phyloP scores from a whole-genome alignment of 2,797 vertebrate genomes.

The Peromyscus aztecus region DNA sequence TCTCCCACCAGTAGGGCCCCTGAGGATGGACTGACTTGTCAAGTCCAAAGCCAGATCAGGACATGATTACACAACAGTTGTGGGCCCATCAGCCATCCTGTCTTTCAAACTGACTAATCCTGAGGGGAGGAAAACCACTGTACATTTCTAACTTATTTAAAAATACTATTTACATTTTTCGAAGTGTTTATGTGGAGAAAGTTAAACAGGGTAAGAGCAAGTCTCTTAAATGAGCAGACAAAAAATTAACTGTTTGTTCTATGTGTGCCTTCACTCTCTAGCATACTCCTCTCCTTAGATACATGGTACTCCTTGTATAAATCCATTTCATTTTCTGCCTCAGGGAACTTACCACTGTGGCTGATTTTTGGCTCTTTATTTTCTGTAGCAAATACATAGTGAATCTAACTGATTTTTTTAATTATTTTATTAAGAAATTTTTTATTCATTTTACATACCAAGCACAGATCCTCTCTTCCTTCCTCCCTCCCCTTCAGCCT shows the following conservation, averaged over 20 bases:
- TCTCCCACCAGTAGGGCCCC: not conserved
- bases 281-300: not conserved
- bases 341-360: not conserved
- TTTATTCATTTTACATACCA: too few species aligned
- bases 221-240: slow-evolving; percentile 30
- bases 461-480: too few species aligned
- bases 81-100: not conserved
- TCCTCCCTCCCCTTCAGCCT: too few species aligned
- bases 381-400: slow-evolving; percentile 42
- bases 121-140: not conserved
- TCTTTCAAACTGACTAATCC: not conserved
- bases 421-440: too few species aligned
- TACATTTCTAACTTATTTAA: not conserved
- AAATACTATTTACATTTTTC: slow-evolving; percentile 7
- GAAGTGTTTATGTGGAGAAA: not conserved
- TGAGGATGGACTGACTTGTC: not conserved
- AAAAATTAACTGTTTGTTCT: not conserved
- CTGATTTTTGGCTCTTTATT: not conserved
- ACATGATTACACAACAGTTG: not conserved
- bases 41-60: not conserved
- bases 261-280: not conserved
- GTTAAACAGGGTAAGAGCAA: not conserved
- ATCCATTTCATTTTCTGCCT: not conserved
- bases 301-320: not conserved
- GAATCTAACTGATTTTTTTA: not conserved